A percentile compares a stretch with the other conserved stretches of the same genome.
These are phyloP conservation scores for Micropoecilia bifurca DNA, from an alignment of 2,797 vertebrate genomes.

Conservation along the genomic window DNA sequence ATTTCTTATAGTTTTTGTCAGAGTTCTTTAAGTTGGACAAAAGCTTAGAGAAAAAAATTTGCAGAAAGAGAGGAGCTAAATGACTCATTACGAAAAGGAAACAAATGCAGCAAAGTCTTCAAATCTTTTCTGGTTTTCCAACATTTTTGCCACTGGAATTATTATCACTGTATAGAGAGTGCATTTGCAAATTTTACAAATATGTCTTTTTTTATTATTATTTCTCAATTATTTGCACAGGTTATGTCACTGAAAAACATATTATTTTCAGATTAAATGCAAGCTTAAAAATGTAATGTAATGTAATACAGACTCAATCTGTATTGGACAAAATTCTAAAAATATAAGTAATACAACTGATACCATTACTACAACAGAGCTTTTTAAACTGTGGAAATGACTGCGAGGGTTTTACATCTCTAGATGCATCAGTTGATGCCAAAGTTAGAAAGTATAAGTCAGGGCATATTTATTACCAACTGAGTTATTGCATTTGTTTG, in stretches of 20 bases:
- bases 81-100: neutral
- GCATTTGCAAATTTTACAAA: neutral
- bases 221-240: neutral
- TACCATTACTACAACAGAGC: neutral
- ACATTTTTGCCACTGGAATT: neutral
- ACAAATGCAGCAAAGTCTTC: neutral
- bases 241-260: neutral
- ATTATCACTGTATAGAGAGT: neutral
- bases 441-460: neutral
- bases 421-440: neutral
- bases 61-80: neutral
- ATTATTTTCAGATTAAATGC: neutral
- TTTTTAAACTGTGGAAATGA: neutral
- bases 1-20: neutral
- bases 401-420: neutral
- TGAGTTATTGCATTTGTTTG: neutral
- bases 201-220: neutral
- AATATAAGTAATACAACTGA: neutral
- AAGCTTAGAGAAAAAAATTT: neutral
- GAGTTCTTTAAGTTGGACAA: neutral
- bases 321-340: neutral
- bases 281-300: neutral
- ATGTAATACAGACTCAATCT: neutral
- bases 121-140: neutral
- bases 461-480: neutral